Evolutionary conservation across 2,888 invertebrate genomes (phyloP).

Genomic region (Dolichopus griseipennis): DNA sequence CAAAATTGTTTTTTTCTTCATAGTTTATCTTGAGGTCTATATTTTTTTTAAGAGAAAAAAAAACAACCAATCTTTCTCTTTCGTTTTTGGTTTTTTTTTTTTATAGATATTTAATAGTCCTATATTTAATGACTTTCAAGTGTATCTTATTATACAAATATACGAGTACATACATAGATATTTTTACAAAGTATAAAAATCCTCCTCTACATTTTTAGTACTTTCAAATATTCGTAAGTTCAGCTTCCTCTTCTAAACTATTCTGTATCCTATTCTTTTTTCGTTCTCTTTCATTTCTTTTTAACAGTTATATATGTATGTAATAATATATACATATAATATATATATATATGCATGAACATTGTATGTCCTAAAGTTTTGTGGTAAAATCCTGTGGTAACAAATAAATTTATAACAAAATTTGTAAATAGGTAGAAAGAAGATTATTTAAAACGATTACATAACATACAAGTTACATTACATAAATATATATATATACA

Average conservation of each 20-base stretch:
- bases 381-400: slow-evolving; percentile 2
- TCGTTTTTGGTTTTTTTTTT: background rate
- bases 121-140: background rate
- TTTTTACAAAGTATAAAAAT: too few relatives aligned
- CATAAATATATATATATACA: background rate
- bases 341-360: background rate
- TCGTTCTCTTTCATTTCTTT: too few relatives aligned
- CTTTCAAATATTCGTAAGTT: too few relatives aligned
- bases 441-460: slow-evolving; percentile 4
- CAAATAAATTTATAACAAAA: background rate
- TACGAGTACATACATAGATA: background rate
- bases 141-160: background rate
- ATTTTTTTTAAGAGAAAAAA: background rate
- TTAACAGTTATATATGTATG: background rate
- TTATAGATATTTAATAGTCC: slow-evolving; percentile 1
- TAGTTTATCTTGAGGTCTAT: background rate
- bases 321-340: background rate
- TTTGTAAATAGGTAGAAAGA: slow-evolving; percentile 1
- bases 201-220: too few relatives aligned
- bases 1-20: background rate
- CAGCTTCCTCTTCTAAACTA: too few relatives aligned
- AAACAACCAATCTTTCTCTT: too few relatives aligned
- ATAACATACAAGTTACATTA: background rate
- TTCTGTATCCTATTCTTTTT: too few relatives aligned
- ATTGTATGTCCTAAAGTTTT: background rate